Conservation (phyloP, 2,888 invertebrate genomes). For the Endotricha flammealis region DNA sequence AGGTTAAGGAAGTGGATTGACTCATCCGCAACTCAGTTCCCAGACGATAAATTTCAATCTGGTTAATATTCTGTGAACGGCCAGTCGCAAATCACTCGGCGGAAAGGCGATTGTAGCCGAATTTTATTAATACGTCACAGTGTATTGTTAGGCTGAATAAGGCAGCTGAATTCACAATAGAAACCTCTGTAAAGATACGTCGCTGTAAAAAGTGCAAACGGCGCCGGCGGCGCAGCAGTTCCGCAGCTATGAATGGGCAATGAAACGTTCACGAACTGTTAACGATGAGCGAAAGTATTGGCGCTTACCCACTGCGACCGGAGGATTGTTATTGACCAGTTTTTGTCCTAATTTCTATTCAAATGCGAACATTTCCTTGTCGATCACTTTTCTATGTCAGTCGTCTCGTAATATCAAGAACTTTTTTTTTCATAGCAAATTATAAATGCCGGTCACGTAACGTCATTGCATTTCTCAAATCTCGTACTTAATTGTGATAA, state of each 20-base stretch:
- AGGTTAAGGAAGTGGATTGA: constrained; percentile 44
- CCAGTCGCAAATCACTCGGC: constrained; percentile 32
- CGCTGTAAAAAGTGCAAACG: constrained; percentile 3
- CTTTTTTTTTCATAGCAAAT: not conserved
- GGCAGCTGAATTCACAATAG: not conserved
- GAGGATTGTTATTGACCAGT: constrained; percentile 5
- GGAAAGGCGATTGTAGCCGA: constrained; percentile 25
- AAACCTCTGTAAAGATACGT: constrained; percentile 1
- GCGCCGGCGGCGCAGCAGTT: not conserved
- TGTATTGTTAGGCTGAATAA: constrained; percentile 9
- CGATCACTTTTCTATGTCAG: constrained; percentile 1
- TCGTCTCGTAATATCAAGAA: not conserved
- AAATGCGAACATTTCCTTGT: not conserved
- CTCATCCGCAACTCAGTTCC: constrained; percentile 38
- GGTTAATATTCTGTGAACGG: constrained; percentile 50
- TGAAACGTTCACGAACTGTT: constrained; percentile 6
- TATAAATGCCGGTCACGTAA: not conserved
- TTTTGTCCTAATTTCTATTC: constrained; percentile 3
- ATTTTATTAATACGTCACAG: constrained; percentile 24
- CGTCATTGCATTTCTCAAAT: not conserved
- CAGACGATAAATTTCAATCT: constrained; percentile 44
- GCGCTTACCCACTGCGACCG: not conserved
- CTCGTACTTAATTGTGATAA: constrained; percentile 2
- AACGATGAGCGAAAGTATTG: constrained; percentile 6
- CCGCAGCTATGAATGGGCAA: not conserved